Evolutionary conservation across 2,888 invertebrate species (phyloP).

Genomic region (Rhimphoctona megacephalus): DNA sequence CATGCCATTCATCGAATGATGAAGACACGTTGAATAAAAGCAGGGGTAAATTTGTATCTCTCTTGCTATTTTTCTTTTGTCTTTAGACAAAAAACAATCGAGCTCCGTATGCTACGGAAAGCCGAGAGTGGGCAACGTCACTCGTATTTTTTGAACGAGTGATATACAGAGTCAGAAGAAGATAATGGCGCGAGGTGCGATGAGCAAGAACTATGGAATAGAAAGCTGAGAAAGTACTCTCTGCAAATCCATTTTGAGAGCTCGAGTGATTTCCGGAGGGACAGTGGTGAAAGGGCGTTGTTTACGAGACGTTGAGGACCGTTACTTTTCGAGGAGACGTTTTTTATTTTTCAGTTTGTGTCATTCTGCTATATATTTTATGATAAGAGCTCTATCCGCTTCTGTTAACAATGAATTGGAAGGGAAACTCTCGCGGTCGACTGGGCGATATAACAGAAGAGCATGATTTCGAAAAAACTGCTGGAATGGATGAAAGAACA

Average conservation of each 20-base stretch:
- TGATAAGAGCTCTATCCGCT: conserved; percentile 23
- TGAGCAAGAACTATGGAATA: conserved; percentile 42
- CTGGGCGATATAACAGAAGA: conserved; percentile 86
- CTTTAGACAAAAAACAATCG: conserved; percentile 52
- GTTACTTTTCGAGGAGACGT: conserved; percentile 52
- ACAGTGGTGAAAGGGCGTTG: conserved; percentile 26
- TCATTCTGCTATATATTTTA: conserved; percentile 31
- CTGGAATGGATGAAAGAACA: conserved; percentile 83
- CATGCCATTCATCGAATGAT: background rate
- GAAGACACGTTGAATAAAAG: background rate
- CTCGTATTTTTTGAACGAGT: conserved; percentile 54
- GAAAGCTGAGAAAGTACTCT: conserved; percentile 50
- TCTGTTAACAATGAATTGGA: conserved; percentile 49
- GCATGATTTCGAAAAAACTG: conserved; percentile 87
- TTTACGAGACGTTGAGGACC: conserved; percentile 61
- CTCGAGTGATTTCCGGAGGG: conserved; percentile 63
- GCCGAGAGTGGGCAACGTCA: conserved; percentile 60
- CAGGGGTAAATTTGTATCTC: background rate
- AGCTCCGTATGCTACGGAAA: conserved; percentile 54
- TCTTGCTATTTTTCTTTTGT: background rate
- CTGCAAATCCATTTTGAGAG: conserved; percentile 60
- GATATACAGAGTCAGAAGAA: conserved; percentile 60
- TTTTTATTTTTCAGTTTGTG: conserved; percentile 43
- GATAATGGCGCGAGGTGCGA: conserved; percentile 57
- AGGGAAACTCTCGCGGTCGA: conserved; percentile 78